Conservation (phyloP, 2,113 vertebrate species). For the Podarcis muralis region DNA sequence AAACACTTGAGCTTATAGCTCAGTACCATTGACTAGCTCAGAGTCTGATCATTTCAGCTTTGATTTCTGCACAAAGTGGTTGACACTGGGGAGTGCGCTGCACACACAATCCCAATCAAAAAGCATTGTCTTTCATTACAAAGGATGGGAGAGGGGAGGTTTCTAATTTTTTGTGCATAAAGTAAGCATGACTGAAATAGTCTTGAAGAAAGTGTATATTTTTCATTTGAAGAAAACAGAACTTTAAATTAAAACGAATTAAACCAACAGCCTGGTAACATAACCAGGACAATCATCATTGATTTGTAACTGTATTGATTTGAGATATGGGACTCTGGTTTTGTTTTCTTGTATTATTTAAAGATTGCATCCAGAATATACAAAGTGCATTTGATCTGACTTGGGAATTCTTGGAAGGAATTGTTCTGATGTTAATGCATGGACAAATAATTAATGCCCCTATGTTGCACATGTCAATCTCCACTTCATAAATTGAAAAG, state of each 20-base stretch:
- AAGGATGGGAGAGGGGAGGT: not conserved
- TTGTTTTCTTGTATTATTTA: not conserved
- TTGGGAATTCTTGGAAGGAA: not conserved
- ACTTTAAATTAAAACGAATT: not conserved
- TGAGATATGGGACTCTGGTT: not conserved
- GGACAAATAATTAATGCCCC: not conserved
- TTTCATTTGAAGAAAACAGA: not conserved
- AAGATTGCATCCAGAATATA: not conserved
- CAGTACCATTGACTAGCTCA: not conserved
- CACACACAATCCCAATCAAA: not conserved
- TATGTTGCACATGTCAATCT: not conserved
- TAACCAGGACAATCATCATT: not conserved
- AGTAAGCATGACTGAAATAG: not conserved
- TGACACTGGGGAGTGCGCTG: not conserved
- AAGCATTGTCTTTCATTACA: not conserved
- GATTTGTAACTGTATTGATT: not conserved
- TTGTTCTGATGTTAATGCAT: not conserved
- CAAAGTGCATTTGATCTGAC: not conserved
- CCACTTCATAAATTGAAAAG: not conserved
- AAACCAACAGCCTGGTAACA: not conserved
- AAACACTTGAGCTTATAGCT: not conserved
- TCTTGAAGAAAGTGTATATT: not conserved
- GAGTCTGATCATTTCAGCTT: not conserved
- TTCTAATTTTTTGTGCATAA: slow-evolving; percentile 3
- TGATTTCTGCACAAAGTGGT: not conserved